Base-by-base conservation (phyloP, 1,140 invertebrate genomes). In the Diorhabda carinulata region DNA sequence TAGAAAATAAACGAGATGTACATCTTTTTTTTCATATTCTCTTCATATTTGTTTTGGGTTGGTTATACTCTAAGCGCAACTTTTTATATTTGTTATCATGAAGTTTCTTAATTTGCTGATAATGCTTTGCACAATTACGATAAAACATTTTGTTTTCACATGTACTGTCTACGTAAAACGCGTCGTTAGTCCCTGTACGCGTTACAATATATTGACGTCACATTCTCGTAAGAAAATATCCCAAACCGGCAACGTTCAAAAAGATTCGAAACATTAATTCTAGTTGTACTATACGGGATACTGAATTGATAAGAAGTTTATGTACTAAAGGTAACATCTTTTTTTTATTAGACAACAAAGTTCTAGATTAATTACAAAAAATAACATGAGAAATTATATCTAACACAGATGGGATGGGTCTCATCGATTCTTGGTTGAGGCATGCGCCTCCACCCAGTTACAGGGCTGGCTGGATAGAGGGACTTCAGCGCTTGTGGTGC, bases 361-460 rank as follows among this genome's bases (percentile, higher is more conserved):
- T 25, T 25, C 41, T 60, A 25, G 5, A 60, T 60, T 10, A n/a
- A 60, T 8, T 52, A 52, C 47, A 70, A 68, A 73, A 67, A 52
- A 52, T 61, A 71, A 73, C 68, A 73, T 70, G 64, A 73, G 63
- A 68, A 70, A 68, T 73, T 68, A 73, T 70, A 67, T 73, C 72
- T 73, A 25, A 70, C 64, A 69, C 70, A 59, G 71, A 74, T 74
- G 74, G 74, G 74, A 75, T 74, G 74, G 74, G 72, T 74, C 72
- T 70, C 72, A 74, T 75, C 74, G 74, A 75, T 75, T 75, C 69
- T 68, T 61, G 58, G 45, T 7, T 7, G 56, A 70, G 47, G 72
- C 71, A 69, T 70, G 74, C 74, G 74, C 72, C 65, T 69, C 64
- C 67, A 70, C 66, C 66, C 69, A 52, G 52, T 52, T 66, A 70